Conservation (phyloP, 2,113 vertebrate genomes). For the Garra rufa region DNA sequence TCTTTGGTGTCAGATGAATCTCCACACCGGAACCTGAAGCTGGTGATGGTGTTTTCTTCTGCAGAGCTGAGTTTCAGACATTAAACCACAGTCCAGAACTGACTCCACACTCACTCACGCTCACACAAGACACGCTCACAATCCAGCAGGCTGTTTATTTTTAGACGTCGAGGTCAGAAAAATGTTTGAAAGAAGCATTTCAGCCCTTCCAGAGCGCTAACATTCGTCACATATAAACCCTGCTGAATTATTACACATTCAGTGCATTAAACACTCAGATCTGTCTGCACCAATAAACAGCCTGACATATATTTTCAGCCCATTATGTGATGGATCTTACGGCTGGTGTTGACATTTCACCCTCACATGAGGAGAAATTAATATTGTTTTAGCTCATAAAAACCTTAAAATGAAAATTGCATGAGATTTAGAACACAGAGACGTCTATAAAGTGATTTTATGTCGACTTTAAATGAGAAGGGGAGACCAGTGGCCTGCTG, state of each 20-base stretch:
- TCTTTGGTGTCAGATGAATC: constrained; percentile 60
- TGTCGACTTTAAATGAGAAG: constrained; percentile 1
- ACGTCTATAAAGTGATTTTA: not conserved
- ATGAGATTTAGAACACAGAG: not conserved
- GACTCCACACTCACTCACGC: not conserved
- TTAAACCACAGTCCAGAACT: constrained; percentile 66
- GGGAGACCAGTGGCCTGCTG: not conserved
- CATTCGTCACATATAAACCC: constrained; percentile 5
- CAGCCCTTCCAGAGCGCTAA: constrained; percentile 7
- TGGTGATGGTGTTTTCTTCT: constrained; percentile 73
- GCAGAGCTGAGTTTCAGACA: constrained; percentile 66
- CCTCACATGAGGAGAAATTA: not conserved
- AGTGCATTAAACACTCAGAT: not conserved
- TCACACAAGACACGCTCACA: not conserved
- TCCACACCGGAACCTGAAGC: constrained; percentile 70
- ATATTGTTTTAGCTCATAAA: not conserved
- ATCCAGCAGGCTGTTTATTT: constrained; percentile 40
- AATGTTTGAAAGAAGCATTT: constrained; percentile 46
- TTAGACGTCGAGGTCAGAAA: constrained; percentile 43
- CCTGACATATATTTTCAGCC: constrained; percentile 17
- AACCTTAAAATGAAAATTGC: not conserved
- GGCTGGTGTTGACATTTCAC: not conserved
- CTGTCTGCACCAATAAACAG: constrained; percentile 1
- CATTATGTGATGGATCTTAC: constrained; percentile 1
- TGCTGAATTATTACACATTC: not conserved